Base-by-base conservation (phyloP, 2,113 vertebrate species). In the Ancistrus triradiatus region DNA sequence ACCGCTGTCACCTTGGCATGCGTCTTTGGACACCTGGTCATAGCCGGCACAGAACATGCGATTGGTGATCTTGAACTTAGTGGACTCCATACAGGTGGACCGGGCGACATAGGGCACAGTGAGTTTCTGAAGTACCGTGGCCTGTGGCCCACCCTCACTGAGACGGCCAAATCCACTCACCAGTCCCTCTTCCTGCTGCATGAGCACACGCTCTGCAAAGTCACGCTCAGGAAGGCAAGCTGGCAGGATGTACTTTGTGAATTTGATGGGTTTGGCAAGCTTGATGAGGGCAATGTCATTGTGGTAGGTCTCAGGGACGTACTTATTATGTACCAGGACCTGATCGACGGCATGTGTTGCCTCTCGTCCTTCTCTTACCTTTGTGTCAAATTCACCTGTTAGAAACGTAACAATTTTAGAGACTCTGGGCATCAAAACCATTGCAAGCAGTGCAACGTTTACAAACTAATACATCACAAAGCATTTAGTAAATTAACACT, bases 21-120 rank as follows among this genome's bases (percentile, higher is more conserved):
- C 90, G 3, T 98, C 96, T 15, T 90, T 90, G 0, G 75, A 2
- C 2, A 71, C 72, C 0, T 67, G 24, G 3, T 90, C 78, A 1
- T 94, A 97, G 53, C 96, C 95, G 0, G 96, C 95, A 1, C 96
- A 98, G 84, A 98, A 98, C 96, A 98, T 98, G 58, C 87, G 90
- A 7, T 63, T 21, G 0, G 89, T 84, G 74, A 98, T 87, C 0
- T 3, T 63, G 15, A 89, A 85, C 11, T 60, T 60, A 15, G 87
- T 95, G 40, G 95, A 96, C 5, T 93, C 85, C 0, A 89, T 86
- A 76, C 95, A 98, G 2, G 59, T 79, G 14, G 8, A 81, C 1
- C 89, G 89, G 3, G 92, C 81, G 22, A 97, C 80, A 0, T 89
- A 97, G 0, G 95, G 95, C 2, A 98, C 69, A 1, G 74, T 50